Evolutionary conservation across 2,888 invertebrate genomes (phyloP), one percentile per base, ranked within the genome.

Genomic region (Agrochola lota): DNA sequence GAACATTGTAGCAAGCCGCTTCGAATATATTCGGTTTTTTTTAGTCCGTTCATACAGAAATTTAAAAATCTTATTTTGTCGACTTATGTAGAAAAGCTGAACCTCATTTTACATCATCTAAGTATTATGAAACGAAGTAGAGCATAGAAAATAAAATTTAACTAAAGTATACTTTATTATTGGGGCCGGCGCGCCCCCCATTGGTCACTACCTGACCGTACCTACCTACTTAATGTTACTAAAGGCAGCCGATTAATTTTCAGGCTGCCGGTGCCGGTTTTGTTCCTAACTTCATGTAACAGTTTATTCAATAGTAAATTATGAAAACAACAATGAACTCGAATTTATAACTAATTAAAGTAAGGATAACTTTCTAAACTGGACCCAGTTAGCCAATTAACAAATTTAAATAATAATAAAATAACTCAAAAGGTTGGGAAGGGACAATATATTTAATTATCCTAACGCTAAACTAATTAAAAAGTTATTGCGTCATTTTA

Each of bases 371-470:
- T 78, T 64, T 52, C 40, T 43, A 55, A 62, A 55, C 12, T 20
- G 20, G n/a, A 15, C 20, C 23, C 26, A 63, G 62, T 57, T n/a
- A 70, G 43, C n/a, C 62, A 71, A 52, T 68, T 80, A 63, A 52
- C 17, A 63, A 55, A 68, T 15, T 40, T 57, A 66, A 43, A 68
- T 80, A 35, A 63, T 62, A 57, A 63, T 79, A 68, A 64, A 68
- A 79, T 73, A 43, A 63, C 57, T 30, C 2, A 69, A 72, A 59
- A 26, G 40, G 4, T 59, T 59, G 20, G 52, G 43, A 64, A 69
- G 68, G 80, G 52, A 69, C 59, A 52, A 62, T 66, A 43, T 57
- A 75, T 75, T 68, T 46, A 59, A 80, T 75, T 80, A 71, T 75
- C 20, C 35, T 52, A 57, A n/a, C 62, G 35, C 49, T 55, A 35